Conservation (phyloP, 2,888 invertebrate genomes). For the Melanargia galathea region DNA sequence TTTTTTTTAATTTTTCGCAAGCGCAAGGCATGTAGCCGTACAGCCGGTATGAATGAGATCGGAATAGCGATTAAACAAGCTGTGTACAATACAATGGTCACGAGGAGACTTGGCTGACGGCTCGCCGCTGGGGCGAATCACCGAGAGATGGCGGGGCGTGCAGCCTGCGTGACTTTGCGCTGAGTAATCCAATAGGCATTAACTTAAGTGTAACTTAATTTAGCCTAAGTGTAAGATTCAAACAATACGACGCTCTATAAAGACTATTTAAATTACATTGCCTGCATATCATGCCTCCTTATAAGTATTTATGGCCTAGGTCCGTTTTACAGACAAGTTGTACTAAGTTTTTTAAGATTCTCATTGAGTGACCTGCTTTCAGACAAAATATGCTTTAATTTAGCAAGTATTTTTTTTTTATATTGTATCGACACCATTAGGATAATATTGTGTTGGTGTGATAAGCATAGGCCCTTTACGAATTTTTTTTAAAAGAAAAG, state of each 20-base stretch:
- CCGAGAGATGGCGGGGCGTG: slow-evolving; percentile 57
- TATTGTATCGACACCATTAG: too few species aligned
- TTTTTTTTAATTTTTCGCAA: slow-evolving; percentile 35
- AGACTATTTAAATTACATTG: background rate
- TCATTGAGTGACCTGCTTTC: too few species aligned
- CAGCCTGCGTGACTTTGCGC: slow-evolving; percentile 69
- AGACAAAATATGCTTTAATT: too few species aligned
- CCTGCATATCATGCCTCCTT: too few species aligned
- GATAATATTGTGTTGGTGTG: too few species aligned
- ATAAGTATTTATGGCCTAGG: too few species aligned
- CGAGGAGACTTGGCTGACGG: slow-evolving; percentile 46
- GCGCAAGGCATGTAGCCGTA: slow-evolving; percentile 32
- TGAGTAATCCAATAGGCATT: slow-evolving; percentile 60
- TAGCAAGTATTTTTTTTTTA: too few species aligned
- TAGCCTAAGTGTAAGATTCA: slow-evolving; percentile 24
- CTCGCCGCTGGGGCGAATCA: slow-evolving; percentile 46
- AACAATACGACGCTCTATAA: background rate
- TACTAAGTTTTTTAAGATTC: too few species aligned
- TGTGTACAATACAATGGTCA: slow-evolving; percentile 45
- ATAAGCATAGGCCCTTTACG: too few species aligned
- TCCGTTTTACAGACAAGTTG: too few species aligned
- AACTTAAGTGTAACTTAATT: too few species aligned
- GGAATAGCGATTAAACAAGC: slow-evolving; percentile 69
- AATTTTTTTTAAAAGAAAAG: too few species aligned
- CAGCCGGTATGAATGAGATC: slow-evolving; percentile 38